Conservation (phyloP, 30 jellyfish, hydroid and myxozoan genomes). For the Morbakka virulenta region DNA sequence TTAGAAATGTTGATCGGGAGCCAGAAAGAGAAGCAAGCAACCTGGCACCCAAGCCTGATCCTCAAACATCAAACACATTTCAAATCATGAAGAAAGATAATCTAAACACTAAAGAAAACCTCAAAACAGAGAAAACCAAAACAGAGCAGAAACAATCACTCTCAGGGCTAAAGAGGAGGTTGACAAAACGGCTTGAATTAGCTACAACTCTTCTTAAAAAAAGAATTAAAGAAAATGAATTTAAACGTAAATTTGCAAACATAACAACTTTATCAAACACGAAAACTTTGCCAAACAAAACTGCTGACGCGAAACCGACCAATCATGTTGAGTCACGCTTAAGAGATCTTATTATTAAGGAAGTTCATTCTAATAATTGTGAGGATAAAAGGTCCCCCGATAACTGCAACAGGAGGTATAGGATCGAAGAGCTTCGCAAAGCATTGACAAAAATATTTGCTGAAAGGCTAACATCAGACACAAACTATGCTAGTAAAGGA, state of each 20-base stretch:
- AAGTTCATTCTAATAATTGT: neutral
- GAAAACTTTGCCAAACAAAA: neutral
- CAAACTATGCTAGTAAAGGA: conserved; percentile 66
- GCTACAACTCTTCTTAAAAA: neutral
- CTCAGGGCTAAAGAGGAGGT: neutral
- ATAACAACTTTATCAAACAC: neutral
- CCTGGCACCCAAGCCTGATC: neutral
- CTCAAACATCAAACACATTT: neutral
- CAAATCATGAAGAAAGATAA: neutral
- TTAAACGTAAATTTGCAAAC: too few species aligned
- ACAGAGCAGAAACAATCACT: neutral
- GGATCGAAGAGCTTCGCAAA: neutral
- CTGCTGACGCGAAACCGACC: neutral
- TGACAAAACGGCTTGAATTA: neutral
- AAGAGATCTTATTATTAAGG: neutral
- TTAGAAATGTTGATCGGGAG: too few species aligned
- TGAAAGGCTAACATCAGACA: conserved; percentile 70
- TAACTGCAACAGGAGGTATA: neutral
- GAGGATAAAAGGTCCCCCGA: neutral
- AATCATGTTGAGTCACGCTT: neutral
- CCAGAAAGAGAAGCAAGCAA: too few species aligned
- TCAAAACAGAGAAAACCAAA: too few species aligned
- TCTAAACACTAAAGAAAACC: too few species aligned
- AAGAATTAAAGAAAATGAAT: neutral
- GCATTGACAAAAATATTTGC: conserved; percentile 62